Conservation (phyloP, 2,888 invertebrate genomes). For the Andrena camellia region DNA sequence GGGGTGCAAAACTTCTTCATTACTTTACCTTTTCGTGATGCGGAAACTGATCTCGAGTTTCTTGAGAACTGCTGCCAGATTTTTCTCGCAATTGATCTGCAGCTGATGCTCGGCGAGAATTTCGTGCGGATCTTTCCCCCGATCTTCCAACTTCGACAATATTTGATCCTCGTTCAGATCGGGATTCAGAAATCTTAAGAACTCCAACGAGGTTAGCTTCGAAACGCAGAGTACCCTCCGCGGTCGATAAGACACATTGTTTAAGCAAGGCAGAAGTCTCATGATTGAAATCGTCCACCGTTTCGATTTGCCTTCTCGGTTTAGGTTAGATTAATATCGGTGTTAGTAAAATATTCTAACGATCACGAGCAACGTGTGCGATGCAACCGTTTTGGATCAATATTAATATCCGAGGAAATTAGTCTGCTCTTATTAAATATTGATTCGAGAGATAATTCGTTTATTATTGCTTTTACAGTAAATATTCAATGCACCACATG, state of each 20-base stretch:
- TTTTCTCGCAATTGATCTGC: slow-evolving; percentile 91
- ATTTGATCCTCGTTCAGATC: slow-evolving; percentile 89
- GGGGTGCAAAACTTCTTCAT: background rate
- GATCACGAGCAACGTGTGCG: background rate
- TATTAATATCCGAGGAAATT: slow-evolving; percentile 43
- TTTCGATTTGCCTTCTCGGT: background rate
- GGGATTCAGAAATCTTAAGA: slow-evolving; percentile 85
- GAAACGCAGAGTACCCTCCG: slow-evolving; percentile 57
- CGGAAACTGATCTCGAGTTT: slow-evolving; percentile 91
- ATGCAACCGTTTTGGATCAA: slow-evolving; percentile 14
- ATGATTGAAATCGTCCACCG: slow-evolving; percentile 22
- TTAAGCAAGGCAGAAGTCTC: slow-evolving; percentile 34
- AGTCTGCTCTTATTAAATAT: slow-evolving; percentile 44
- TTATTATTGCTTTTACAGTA: slow-evolving; percentile 4
- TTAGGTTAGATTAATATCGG: slow-evolving; percentile 34
- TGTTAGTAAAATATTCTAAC: slow-evolving; percentile 30
- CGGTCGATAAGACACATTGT: slow-evolving; percentile 39
- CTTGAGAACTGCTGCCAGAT: slow-evolving; percentile 87
- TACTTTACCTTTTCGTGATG: slow-evolving; percentile 89
- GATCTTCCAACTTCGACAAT: slow-evolving; percentile 88
- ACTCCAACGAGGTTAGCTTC: slow-evolving; percentile 57
- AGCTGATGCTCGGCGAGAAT: slow-evolving; percentile 91
- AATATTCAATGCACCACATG: slow-evolving; percentile 12
- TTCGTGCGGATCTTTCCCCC: slow-evolving; percentile 93
- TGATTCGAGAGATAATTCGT: slow-evolving; percentile 28